These are phyloP conservation scores for Halocaridina rubra DNA, from an alignment of 2,888 invertebrate genomes.

Conservation along the genomic window DNA sequence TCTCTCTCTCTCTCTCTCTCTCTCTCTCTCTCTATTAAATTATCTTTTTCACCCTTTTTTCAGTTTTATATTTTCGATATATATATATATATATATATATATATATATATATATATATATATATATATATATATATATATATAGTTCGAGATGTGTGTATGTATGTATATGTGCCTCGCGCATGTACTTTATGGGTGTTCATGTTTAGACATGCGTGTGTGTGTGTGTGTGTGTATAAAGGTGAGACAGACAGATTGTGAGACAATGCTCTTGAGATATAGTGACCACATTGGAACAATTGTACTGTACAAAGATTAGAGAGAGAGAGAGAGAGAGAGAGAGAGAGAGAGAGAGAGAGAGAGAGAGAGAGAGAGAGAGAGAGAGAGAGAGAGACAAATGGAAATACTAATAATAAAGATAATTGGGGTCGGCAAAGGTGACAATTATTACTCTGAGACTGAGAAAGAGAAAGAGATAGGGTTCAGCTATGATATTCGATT, in stretches of 20 bases:
- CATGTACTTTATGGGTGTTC: not conserved
- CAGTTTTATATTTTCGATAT: not conserved
- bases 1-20: not conserved
- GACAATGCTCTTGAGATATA: no score
- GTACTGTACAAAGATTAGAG: not conserved
- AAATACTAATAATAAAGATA: not conserved
- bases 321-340: not conserved
- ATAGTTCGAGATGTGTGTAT: conserved; percentile 3
- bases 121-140: no score
- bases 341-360: not conserved
- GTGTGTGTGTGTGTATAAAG: no score
- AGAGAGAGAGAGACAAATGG: conserved; percentile 3
- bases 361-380: conserved; percentile 14
- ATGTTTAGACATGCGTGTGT: not conserved
- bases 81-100: not conserved
- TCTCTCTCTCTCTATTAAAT: no score
- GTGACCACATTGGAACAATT: no score
- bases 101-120: not conserved
- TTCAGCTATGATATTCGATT: not conserved
- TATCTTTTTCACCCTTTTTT: not conserved
- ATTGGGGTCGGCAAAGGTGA: not conserved
- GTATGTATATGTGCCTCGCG: not conserved
- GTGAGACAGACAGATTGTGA: no score
- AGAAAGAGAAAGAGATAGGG: not conserved
- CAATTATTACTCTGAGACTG: not conserved